Evolutionary conservation across 2,113 vertebrate species (phyloP).

Genomic region (Ia io): DNA sequence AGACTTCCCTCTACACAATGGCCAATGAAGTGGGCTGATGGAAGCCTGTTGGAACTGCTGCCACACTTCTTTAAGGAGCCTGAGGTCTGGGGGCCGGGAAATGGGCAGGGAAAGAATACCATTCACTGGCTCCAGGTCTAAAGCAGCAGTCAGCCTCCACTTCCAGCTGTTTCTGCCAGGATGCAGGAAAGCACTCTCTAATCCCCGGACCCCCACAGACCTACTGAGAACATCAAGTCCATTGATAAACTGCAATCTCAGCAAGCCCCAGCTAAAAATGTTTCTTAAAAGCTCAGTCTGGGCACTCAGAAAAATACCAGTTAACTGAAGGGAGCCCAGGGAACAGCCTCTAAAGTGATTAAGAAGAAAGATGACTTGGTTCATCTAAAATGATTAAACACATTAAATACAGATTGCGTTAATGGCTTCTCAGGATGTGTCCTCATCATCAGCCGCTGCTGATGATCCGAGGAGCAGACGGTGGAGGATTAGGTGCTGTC

Average conservation of each 20-base stretch:
- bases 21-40: neutral
- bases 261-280: constrained; percentile 19
- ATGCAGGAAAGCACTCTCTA: neutral
- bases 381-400: constrained; percentile 50
- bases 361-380: constrained; percentile 49
- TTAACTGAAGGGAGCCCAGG: constrained; percentile 12
- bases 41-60: neutral
- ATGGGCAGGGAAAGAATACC: neutral
- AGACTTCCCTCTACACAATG: neutral
- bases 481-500: neutral
- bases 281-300: constrained; percentile 50
- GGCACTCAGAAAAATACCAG: constrained; percentile 43
- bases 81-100: neutral
- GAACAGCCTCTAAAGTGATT: constrained; percentile 56
- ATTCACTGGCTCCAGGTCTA: neutral
- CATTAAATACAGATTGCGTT: constrained; percentile 61
- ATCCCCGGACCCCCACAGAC: neutral
- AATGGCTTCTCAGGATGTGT: constrained; percentile 53
- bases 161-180: neutral
- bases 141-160: neutral
- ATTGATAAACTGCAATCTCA: constrained; percentile 54
- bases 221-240: constrained; percentile 26
- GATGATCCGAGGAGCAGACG: neutral
- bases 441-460: neutral
- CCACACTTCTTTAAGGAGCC: neutral